Evolutionary conservation across 2,888 invertebrate species (phyloP), one percentile per base, ranked within the genome.

Genomic region (Morpho achilles): DNA sequence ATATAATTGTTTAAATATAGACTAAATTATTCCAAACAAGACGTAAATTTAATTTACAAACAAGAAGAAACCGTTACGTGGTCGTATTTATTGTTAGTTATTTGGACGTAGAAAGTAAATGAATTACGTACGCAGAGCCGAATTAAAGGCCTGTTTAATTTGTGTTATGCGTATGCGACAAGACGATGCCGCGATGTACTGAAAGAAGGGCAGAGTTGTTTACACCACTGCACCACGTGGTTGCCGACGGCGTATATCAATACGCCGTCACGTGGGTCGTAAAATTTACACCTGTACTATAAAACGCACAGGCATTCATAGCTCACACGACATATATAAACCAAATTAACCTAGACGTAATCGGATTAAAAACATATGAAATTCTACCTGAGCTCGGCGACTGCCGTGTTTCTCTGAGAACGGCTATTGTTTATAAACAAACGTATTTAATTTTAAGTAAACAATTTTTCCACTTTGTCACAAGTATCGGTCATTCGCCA

Each of bases 331-430:
- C 67, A 67, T 63, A 72, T 63, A 67, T 66, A 64, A 74, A 75
- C 70, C 70, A 71, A 75, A 80, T 76, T 73, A 75, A 69, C 69
- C 72, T 70, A 75, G 69, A 68, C 67, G 72, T 82, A 82, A 80
- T 82, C 77, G 82, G 74, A 81, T 80, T 74, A 74, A 84, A 87
- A 85, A 84, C 79, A 82, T 79, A 77, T 67, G 74, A 80, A 79
- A 82, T 76, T 76, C 75, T 85, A 88, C 89, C 89, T 86, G 82
- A 83, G 84, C 86, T 84, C 87, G 84, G 82, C 79, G 84, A 75
- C 79, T 79, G 85, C 83, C 87, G 88, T 87, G 79, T 80, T 77
- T 75, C 77, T 76, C 75, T 70, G 69, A 72, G 69, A 77, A 80
- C 77, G 77, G 83, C 81, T 76, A 69, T 73, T 68, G 64, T 64